phyloP scores from a whole-genome alignment of 2,888 invertebrate genomes.

The Rhogogaster chlorosoma region DNA sequence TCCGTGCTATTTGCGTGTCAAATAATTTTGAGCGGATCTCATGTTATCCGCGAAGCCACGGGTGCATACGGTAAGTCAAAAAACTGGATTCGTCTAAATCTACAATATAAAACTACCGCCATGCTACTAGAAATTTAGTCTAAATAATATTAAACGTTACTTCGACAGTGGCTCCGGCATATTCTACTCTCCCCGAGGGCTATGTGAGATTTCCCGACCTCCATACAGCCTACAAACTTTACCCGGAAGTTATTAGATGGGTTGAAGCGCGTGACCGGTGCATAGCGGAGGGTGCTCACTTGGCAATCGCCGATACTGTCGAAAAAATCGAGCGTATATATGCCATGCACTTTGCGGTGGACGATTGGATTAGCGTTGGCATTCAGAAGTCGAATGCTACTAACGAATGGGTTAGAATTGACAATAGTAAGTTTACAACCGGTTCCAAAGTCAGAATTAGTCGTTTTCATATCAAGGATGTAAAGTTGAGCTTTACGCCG shows the following conservation, averaged over 20 bases:
- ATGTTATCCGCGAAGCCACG: neutral
- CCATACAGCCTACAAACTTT: neutral
- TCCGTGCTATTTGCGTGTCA: neutral
- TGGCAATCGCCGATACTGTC: neutral
- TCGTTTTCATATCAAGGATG: too few species aligned
- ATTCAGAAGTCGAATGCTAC: neutral
- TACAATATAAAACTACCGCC: neutral
- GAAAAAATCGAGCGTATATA: neutral
- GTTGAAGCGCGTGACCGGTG: neutral
- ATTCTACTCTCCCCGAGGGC: neutral
- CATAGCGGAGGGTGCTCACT: neutral
- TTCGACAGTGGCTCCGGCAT: neutral
- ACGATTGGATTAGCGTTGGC: neutral
- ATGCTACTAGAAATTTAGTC: neutral
- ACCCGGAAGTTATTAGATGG: neutral
- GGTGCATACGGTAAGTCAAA: neutral
- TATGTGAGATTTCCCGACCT: neutral
- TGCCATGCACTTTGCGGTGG: neutral
- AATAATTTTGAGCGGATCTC: neutral
- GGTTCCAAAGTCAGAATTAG: too few species aligned
- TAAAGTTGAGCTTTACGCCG: too few species aligned
- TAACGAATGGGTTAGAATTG: neutral
- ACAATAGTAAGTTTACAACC: neutral
- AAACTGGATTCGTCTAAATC: neutral
- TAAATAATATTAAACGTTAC: neutral